Conservation (phyloP, 2,113 vertebrate species). For the Climacteris rufus region DNA sequence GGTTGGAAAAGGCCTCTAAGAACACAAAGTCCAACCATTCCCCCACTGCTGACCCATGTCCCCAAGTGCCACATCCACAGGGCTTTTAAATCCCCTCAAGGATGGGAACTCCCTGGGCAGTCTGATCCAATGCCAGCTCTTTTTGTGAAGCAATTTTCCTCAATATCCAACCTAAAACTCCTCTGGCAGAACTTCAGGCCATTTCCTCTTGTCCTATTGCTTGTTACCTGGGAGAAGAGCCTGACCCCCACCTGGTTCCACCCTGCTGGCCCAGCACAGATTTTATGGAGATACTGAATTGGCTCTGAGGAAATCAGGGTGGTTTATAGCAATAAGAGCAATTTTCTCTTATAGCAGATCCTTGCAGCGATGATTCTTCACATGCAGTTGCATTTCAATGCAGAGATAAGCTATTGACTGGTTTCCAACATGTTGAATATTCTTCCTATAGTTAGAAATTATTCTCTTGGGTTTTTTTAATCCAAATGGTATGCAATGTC, state of each 20-base stretch:
- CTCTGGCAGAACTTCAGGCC: not conserved
- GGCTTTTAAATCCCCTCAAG: not conserved
- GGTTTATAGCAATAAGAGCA: too few species aligned
- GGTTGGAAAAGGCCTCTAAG: not conserved
- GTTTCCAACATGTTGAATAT: too few species aligned
- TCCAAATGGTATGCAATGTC: not conserved
- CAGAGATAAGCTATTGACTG: too few species aligned
- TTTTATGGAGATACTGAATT: too few species aligned
- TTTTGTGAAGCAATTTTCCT: not conserved
- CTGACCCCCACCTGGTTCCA: too few species aligned
- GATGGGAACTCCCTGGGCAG: not conserved
- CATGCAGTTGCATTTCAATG: too few species aligned
- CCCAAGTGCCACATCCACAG: not conserved
- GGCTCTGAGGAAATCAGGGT: too few species aligned
- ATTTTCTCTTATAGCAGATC: too few species aligned
- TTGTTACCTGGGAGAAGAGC: too few species aligned
- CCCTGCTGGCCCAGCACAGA: too few species aligned
- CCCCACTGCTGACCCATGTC: not conserved
- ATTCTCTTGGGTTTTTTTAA: not conserved
- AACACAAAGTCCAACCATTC: not conserved
- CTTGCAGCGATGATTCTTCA: too few species aligned
- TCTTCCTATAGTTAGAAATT: not conserved
- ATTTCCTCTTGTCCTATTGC: not conserved
- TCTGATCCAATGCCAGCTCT: too few species aligned
- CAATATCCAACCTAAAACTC: not conserved